Conservation (phyloP, 2,113 vertebrate species). For the Nannobrachium achirus region DNA sequence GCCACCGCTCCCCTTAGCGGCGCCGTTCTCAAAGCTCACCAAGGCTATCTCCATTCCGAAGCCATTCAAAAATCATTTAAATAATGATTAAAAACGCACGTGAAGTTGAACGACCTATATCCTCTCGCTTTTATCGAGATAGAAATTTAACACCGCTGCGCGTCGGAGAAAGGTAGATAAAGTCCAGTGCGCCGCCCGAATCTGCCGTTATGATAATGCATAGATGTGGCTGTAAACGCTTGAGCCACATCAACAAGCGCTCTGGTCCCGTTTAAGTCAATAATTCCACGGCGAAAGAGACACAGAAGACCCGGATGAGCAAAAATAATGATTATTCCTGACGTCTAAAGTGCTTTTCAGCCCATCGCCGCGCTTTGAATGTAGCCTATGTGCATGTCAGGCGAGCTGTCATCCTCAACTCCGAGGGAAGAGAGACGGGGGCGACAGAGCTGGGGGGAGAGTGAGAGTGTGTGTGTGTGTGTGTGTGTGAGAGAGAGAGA, state of each 20-base stretch:
- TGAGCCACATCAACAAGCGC: constrained; percentile 34
- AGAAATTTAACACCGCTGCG: constrained; percentile 16
- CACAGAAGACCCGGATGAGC: constrained; percentile 76
- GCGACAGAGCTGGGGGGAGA: no score
- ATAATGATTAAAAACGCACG: constrained; percentile 34
- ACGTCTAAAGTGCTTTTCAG: constrained; percentile 76
- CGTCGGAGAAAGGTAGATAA: constrained; percentile 32
- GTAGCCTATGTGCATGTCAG: constrained; percentile 43
- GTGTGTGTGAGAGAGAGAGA: constrained; percentile 7
- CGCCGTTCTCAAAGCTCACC: constrained; percentile 90
- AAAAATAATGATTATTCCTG: constrained; percentile 68
- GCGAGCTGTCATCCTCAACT: constrained; percentile 31
- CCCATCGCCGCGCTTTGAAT: constrained; percentile 53
- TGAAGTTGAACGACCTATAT: constrained; percentile 68
- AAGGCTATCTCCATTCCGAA: constrained; percentile 89
- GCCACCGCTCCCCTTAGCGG: constrained; percentile 76
- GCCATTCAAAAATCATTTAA: constrained; percentile 71
- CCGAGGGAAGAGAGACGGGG: background rate
- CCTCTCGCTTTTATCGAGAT: constrained; percentile 17
- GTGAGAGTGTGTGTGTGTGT: constrained; percentile 25
- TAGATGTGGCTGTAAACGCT: constrained; percentile 17
- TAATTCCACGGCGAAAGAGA: constrained; percentile 32
- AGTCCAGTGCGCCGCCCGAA: constrained; percentile 30
- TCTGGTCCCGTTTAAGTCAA: constrained; percentile 50
- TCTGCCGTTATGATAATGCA: constrained; percentile 26